These are phyloP conservation scores for Napeogenes sylphis DNA, from an alignment of 2,888 invertebrate species.

Conservation along the genomic window DNA sequence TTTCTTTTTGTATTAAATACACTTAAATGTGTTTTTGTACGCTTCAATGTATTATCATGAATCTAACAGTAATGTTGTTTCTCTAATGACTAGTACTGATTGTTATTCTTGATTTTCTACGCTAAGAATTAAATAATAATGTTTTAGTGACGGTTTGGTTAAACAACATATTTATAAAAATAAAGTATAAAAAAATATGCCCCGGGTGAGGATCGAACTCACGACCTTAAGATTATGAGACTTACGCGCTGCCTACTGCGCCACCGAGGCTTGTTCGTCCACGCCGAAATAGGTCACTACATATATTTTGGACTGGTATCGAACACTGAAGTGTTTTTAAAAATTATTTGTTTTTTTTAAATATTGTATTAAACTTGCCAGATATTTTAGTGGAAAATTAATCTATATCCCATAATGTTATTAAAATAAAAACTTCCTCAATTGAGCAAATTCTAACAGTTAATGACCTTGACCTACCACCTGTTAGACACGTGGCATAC, in stretches of 20 bases:
- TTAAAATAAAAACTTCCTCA: no score
- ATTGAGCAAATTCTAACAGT: background rate
- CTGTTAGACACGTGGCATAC: constrained; percentile 1
- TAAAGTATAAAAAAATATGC: constrained; percentile 56
- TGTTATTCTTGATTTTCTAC: no score
- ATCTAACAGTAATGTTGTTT: background rate
- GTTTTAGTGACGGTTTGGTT: no score
- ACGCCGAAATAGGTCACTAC: constrained; percentile 23
- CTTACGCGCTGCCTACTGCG: constrained; percentile 88
- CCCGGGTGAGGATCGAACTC: constrained; percentile 93
- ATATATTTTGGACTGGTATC: background rate
- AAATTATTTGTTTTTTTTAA: no score
- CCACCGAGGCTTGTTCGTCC: constrained; percentile 30
- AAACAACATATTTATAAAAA: background rate
- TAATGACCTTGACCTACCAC: constrained; percentile 1
- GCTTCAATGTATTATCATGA: background rate
- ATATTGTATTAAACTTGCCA: no score
- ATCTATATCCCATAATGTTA: no score
- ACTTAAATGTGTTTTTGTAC: background rate
- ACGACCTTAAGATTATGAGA: constrained; percentile 92
- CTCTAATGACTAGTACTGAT: no score
- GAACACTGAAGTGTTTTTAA: no score
- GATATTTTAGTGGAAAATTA: no score
- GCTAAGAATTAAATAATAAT: no score
- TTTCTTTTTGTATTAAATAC: background rate